phyloP scores from a whole-genome alignment of 1,140 invertebrate species.

The Drosophila nasuta region DNA sequence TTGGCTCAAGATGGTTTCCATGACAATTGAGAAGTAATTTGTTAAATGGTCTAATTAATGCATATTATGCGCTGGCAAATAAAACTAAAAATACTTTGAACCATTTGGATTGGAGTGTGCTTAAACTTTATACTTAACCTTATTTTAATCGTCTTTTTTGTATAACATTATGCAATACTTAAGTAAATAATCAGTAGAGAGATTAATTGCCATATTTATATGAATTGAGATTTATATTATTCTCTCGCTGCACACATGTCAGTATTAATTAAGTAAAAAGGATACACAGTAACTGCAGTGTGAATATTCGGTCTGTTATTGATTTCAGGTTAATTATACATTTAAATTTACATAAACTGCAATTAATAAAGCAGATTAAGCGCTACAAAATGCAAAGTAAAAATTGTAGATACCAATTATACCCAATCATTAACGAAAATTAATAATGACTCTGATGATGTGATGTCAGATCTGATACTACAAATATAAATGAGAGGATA shows the following conservation, averaged over 20 bases:
- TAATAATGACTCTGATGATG: constrained; percentile 22
- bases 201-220: constrained; percentile 35
- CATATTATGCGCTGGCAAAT: constrained; percentile 1
- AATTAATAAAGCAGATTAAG: constrained; percentile 75
- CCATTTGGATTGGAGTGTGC: not conserved
- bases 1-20: constrained; percentile 7
- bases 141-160: not conserved
- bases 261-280: constrained; percentile 69
- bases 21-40: constrained; percentile 30
- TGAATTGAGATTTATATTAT: constrained; percentile 30
- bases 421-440: constrained; percentile 39
- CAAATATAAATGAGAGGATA: not conserved
- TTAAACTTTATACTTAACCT: not conserved
- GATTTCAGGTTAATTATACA: constrained; percentile 74
- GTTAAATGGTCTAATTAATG: constrained; percentile 35
- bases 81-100: constrained; percentile 8
- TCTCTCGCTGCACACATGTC: constrained; percentile 33
- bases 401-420: constrained; percentile 21
- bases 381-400: constrained; percentile 14
- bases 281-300: constrained; percentile 38
- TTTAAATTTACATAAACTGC: constrained; percentile 78
- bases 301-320: constrained; percentile 51
- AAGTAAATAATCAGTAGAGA: constrained; percentile 14
- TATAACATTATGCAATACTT: not conserved
- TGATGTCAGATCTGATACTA: constrained; percentile 1